Evolutionary conservation across 2,113 vertebrate genomes (phyloP).

Genomic region (Charadrius vociferus): DNA sequence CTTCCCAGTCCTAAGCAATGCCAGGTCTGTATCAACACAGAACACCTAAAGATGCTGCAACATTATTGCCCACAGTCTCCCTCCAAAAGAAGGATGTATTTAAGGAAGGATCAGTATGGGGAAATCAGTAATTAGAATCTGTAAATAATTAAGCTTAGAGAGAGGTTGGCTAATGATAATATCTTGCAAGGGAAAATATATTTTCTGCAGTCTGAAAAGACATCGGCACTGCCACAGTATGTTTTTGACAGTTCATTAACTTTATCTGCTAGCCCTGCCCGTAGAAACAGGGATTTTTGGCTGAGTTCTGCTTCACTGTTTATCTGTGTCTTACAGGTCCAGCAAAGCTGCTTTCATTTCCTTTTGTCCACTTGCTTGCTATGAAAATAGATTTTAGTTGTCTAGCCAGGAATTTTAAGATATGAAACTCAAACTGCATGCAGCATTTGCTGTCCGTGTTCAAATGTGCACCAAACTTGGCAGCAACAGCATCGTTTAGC

Average conservation of each 20-base stretch:
- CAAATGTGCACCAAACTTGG: not conserved
- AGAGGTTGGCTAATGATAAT: not conserved
- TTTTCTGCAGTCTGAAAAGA: not conserved
- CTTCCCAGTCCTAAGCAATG: not conserved
- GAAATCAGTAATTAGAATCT: not conserved
- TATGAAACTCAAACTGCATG: not conserved
- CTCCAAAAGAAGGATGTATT: not conserved
- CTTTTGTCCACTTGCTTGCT: not conserved
- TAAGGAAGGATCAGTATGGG: not conserved
- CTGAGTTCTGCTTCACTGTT: not conserved
- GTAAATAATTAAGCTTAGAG: not conserved
- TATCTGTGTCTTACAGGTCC: not conserved
- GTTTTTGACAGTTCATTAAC: not conserved
- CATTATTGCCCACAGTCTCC: not conserved
- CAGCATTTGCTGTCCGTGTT: not conserved
- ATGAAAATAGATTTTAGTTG: conserved; percentile 1
- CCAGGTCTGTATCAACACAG: not conserved
- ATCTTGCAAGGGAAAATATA: not conserved
- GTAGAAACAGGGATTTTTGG: not conserved
- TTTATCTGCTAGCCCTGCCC: not conserved
- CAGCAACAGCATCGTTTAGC: not conserved
- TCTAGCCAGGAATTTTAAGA: not conserved
- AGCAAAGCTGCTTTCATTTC: not conserved
- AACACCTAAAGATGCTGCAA: not conserved
- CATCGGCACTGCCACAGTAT: not conserved